Base-by-base conservation (phyloP, 2,888 invertebrate genomes). In the Mayetiola destructor region DNA sequence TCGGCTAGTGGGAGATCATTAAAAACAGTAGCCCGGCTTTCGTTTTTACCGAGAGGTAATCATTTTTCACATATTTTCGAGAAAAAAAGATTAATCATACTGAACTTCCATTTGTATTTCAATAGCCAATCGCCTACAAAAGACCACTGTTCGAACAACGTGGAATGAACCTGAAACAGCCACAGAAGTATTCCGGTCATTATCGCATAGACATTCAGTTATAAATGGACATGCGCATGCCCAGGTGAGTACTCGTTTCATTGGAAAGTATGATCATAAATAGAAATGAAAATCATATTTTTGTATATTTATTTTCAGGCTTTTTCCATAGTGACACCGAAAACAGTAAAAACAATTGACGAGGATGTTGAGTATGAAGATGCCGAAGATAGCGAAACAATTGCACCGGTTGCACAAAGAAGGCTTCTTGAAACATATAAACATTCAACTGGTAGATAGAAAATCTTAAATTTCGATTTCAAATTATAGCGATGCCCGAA, bases 81-180 rank as follows among this genome's bases (percentile, higher is more conserved):
- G 10, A 18, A 20, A 20, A 21, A 20, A 3, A n/a, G 2, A 16
- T 18, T 32, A 32, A 12, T 32, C 29, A 16, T 18, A 27, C 14
- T 29, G 12, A 48, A 40, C 16, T 53, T 21, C 27, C 3, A 16
- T 39, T 29, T 53, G 21, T 55, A 16, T 29, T 52, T 14, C 6
- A 2, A 52, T 16, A 80, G 80, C 80, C 65, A 80, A 80, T 65
- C 76, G 77, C 64, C 68, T 80, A 65, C 76, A 76, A 66, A 75
- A 69, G 27, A 67, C 68, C 63, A 64, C 66, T 61, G 63, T 40
- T 9, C 55, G 42, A 48, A 18, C 39, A 35, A 58, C 32, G 32
- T 23, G 30, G 21, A 55, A 54, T 16, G 69, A 69, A 58, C 66
- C 66, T 36, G 69, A 70, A 27, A 69, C 71, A 61, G 78, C 77